These are phyloP conservation scores for Piprites chloris DNA, from an alignment of 2,113 vertebrate species.

Conservation along the genomic window DNA sequence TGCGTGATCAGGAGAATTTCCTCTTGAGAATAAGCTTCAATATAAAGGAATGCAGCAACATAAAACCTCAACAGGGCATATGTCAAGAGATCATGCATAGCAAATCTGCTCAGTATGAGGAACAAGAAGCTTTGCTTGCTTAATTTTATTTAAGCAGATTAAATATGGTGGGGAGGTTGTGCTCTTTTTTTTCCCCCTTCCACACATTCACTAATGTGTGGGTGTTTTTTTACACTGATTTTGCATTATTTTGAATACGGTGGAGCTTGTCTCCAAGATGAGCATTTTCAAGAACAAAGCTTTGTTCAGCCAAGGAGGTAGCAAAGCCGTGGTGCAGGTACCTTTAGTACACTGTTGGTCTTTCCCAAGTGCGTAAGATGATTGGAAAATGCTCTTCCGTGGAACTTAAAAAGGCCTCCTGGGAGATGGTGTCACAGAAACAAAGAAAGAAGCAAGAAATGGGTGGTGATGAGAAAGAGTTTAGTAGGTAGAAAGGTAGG, in stretches of 20 bases:
- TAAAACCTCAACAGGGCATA: background rate
- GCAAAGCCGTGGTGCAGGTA: background rate
- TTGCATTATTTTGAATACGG: background rate
- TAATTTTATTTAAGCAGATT: background rate
- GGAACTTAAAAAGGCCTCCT: background rate
- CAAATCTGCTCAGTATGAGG: background rate
- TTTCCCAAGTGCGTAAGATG: background rate
- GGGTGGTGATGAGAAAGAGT: background rate
- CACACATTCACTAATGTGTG: background rate
- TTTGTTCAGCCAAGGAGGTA: background rate
- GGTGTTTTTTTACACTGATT: background rate
- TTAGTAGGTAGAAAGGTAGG: background rate
- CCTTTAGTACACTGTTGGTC: background rate
- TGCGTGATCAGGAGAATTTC: background rate
- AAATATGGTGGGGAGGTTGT: background rate
- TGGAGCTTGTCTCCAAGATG: background rate
- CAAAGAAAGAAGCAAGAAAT: background rate
- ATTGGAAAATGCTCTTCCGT: background rate
- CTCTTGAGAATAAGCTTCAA: background rate
- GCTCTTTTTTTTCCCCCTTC: background rate
- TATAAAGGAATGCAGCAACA: background rate
- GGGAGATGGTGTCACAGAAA: background rate
- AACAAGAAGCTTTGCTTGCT: background rate
- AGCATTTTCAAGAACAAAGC: background rate
- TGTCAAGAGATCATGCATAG: background rate